These are phyloP conservation scores for Drosophila punjabiensis DNA, from an alignment of 1,140 invertebrate species.

Conservation along the genomic window DNA sequence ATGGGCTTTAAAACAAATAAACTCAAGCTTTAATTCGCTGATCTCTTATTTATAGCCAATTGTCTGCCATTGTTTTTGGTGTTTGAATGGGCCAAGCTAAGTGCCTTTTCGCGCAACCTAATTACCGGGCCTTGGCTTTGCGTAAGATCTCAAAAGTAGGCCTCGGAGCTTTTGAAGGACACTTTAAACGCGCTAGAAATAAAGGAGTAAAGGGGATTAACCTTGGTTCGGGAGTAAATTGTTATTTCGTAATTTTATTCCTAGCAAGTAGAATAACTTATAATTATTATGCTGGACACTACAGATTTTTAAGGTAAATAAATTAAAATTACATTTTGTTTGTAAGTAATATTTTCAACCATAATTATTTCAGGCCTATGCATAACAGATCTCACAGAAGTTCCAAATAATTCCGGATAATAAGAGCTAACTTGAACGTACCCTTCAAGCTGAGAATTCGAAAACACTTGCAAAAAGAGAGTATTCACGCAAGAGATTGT, in stretches of 20 bases:
- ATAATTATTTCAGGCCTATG: too few relatives aligned
- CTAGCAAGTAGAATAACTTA: too few relatives aligned
- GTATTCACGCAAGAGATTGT: background rate
- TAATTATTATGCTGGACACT: too few relatives aligned
- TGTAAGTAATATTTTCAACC: too few relatives aligned
- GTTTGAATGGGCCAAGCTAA: too few relatives aligned
- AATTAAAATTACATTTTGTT: too few relatives aligned
- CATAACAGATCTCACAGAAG: too few relatives aligned
- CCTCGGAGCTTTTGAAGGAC: constrained; percentile 26
- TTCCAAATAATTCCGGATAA: background rate
- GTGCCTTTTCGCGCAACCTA: background rate
- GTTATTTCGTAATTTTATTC: too few relatives aligned
- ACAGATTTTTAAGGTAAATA: too few relatives aligned
- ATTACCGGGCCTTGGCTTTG: constrained; percentile 9
- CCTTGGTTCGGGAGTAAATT: background rate
- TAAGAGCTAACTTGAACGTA: background rate
- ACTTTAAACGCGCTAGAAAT: constrained; percentile 10
- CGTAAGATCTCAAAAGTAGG: constrained; percentile 16
- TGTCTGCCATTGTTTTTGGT: background rate
- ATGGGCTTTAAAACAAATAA: constrained; percentile 28
- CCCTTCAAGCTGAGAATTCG: background rate
- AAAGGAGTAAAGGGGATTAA: constrained; percentile 12
- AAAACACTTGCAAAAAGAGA: background rate
- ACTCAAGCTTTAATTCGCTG: constrained; percentile 8
- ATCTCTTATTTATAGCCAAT: constrained; percentile 9